These are phyloP conservation scores for Philopedon plagiatum DNA, from an alignment of 2,888 invertebrate species.

Conservation along the genomic window DNA sequence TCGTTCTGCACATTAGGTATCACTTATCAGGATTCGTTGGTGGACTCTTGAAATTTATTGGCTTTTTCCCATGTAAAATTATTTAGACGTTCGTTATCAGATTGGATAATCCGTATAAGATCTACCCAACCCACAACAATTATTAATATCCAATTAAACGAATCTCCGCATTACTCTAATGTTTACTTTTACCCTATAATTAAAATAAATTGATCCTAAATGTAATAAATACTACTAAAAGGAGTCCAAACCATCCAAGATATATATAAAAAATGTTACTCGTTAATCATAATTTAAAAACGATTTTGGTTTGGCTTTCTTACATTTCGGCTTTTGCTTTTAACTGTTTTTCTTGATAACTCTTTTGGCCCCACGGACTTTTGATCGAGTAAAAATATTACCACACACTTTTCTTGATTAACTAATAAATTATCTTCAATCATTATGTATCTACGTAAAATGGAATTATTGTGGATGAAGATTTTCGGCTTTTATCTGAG, in stretches of 20 bases:
- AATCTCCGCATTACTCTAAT: neutral
- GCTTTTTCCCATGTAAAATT: neutral
- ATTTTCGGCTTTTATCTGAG: neutral
- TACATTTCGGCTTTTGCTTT: constrained; percentile 21
- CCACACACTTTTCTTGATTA: constrained; percentile 20
- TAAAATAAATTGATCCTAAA: constrained; percentile 30
- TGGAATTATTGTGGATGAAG: neutral
- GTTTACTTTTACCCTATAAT: constrained; percentile 35
- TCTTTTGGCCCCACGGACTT: constrained; percentile 17
- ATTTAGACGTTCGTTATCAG: neutral
- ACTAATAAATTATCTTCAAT: constrained; percentile 16
- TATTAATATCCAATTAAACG: constrained; percentile 7
- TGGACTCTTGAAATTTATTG: neutral
- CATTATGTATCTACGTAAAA: neutral
- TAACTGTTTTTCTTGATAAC: constrained; percentile 29
- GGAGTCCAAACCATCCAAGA: constrained; percentile 1
- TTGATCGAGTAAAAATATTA: constrained; percentile 27
- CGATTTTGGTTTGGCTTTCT: constrained; percentile 20
- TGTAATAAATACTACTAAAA: constrained; percentile 25
- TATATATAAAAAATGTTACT: constrained; percentile 24
- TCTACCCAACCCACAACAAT: constrained; percentile 2
- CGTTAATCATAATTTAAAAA: constrained; percentile 40
- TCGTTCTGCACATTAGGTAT: too few relatives aligned
- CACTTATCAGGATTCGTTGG: too few relatives aligned
- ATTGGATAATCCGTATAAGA: neutral